Evolutionary conservation across 1,140 invertebrate species (phyloP).

Genomic region (Lamellibrachia luymesi): DNA sequence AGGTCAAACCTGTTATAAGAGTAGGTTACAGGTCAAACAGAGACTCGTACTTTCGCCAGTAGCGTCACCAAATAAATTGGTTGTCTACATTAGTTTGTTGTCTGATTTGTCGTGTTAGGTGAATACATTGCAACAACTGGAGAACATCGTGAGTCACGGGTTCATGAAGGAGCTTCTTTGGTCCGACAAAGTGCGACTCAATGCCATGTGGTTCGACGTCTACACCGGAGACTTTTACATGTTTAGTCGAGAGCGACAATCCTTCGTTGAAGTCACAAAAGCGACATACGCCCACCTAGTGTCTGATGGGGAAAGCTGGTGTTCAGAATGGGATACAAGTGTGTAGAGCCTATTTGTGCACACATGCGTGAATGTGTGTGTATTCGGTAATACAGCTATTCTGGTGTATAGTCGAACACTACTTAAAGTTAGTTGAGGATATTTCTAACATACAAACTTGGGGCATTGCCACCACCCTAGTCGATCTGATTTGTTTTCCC

Average conservation of each 20-base stretch:
- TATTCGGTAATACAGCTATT: too few species aligned
- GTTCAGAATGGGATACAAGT: too few species aligned
- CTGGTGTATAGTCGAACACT: too few species aligned
- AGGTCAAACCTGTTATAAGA: neutral
- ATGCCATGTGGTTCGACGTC: conserved; percentile 96
- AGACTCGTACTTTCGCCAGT: neutral
- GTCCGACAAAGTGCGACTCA: conserved; percentile 80
- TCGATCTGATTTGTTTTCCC: too few species aligned
- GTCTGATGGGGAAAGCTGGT: neutral
- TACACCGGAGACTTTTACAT: conserved; percentile 90
- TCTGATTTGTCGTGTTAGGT: conserved; percentile 64
- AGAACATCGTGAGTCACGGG: conserved; percentile 91
- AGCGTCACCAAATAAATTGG: too few species aligned
- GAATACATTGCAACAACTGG: conserved; percentile 89
- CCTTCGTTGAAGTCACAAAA: conserved; percentile 71
- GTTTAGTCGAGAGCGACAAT: conserved; percentile 80
- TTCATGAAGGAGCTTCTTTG: conserved; percentile 83
- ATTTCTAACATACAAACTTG: too few species aligned
- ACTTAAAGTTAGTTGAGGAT: too few species aligned
- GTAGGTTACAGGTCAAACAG: neutral
- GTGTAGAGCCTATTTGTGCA: too few species aligned
- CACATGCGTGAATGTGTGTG: too few species aligned
- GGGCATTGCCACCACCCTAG: too few species aligned
- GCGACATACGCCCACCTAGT: neutral
- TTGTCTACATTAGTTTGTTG: neutral